Evolutionary conservation across 2,113 vertebrate species (phyloP).

Genomic region (Limanda limanda): DNA sequence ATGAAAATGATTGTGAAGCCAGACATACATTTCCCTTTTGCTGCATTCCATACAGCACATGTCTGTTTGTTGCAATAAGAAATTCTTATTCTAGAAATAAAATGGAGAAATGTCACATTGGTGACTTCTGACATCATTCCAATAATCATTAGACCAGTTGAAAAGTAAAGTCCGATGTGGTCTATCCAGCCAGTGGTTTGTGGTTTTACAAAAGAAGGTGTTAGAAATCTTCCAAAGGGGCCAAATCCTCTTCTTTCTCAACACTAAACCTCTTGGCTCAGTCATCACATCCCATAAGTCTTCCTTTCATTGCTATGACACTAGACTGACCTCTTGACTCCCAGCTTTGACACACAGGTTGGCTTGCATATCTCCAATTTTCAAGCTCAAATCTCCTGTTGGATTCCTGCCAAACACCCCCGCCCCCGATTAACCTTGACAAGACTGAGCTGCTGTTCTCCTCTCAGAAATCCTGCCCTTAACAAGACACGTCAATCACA

Average conservation of each 20-base stretch:
- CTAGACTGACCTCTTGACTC: slow-evolving; percentile 66
- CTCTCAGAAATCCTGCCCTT: slow-evolving; percentile 61
- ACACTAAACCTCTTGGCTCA: slow-evolving; percentile 34
- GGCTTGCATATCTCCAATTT: slow-evolving; percentile 61
- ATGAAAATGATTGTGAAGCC: too few relatives aligned
- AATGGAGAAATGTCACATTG: background rate
- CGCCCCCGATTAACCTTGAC: slow-evolving; percentile 66
- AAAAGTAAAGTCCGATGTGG: background rate
- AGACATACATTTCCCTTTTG: too few relatives aligned
- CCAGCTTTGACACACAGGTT: slow-evolving; percentile 61
- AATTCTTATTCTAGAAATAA: too few relatives aligned
- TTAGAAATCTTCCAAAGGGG: background rate
- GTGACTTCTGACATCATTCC: background rate
- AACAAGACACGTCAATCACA: slow-evolving; percentile 73
- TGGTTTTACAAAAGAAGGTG: slow-evolving; percentile 2
- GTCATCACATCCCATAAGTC: slow-evolving; percentile 56
- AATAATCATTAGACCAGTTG: background rate
- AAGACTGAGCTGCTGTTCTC: slow-evolving; percentile 62
- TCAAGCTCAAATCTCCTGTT: slow-evolving; percentile 63
- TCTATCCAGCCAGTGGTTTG: background rate
- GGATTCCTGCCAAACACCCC: slow-evolving; percentile 66
- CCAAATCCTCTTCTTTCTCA: slow-evolving; percentile 11
- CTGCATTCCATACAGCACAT: background rate
- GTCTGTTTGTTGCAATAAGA: too few relatives aligned
- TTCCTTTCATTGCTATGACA: slow-evolving; percentile 53